Evolutionary conservation across 2,888 invertebrate species (phyloP).

Genomic region (Sinotaia quadrata): DNA sequence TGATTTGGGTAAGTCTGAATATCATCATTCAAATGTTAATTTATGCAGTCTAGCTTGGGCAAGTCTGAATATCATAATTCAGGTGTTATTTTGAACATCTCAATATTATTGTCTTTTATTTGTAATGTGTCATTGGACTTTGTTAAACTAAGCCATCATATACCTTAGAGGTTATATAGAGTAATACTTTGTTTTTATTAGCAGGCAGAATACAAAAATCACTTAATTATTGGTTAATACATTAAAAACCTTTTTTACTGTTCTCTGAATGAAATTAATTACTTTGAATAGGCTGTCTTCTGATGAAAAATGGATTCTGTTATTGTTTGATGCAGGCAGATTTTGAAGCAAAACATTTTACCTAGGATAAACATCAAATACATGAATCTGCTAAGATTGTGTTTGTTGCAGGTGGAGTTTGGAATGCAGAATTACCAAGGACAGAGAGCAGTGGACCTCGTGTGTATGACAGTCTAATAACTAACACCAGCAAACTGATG

Average conservation of each 20-base stretch:
- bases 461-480: conserved; percentile 70
- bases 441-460: conserved; percentile 28
- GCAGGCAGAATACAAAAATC: too few relatives aligned
- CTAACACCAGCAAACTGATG: conserved; percentile 72
- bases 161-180: too few relatives aligned
- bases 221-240: not conserved
- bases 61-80: too few relatives aligned
- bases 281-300: too few relatives aligned
- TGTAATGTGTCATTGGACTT: too few relatives aligned
- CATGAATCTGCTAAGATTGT: not conserved
- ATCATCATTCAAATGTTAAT: not conserved
- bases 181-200: too few relatives aligned
- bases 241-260: not conserved
- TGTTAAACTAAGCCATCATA: too few relatives aligned
- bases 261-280: too few relatives aligned
- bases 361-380: too few relatives aligned
- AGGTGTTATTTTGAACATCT: not conserved
- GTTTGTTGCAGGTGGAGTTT: conserved; percentile 25
- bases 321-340: too few relatives aligned
- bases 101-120: not conserved
- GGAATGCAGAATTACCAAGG: conserved; percentile 13
- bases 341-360: too few relatives aligned
- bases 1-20: conserved; percentile 7
- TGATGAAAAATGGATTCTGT: too few relatives aligned
- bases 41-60: not conserved